Evolutionary conservation across 1,140 invertebrate species (phyloP).

Genomic region (Pectinophora gossypiella): DNA sequence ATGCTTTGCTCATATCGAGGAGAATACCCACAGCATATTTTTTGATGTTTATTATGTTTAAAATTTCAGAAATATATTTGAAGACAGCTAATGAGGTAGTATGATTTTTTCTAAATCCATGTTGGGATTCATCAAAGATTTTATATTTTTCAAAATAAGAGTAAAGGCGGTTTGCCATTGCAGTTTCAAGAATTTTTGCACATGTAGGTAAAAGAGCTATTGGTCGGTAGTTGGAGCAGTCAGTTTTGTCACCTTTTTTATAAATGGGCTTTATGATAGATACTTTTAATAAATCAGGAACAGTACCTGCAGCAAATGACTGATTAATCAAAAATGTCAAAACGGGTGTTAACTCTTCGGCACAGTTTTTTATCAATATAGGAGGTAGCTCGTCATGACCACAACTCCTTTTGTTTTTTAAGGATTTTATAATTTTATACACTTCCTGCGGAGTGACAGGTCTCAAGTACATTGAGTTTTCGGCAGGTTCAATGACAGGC

Average conservation of each 20-base stretch:
- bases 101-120: slow-evolving; percentile 8
- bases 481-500: too few species aligned
- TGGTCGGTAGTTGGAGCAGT: slow-evolving; percentile 2
- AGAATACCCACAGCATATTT: background rate
- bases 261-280: slow-evolving; percentile 2
- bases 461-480: background rate
- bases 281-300: slow-evolving; percentile 6
- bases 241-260: slow-evolving; percentile 4
- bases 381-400: slow-evolving; percentile 5
- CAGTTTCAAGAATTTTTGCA: slow-evolving; percentile 9
- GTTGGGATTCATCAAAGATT: background rate
- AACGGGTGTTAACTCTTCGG: background rate
- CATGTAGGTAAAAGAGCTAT: slow-evolving; percentile 3
- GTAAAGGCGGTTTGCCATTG: background rate
- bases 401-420: slow-evolving; percentile 4
- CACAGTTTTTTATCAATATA: slow-evolving; percentile 1
- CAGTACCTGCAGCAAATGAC: background rate
- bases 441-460: background rate
- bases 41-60: background rate
- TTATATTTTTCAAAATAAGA: slow-evolving; percentile 7
- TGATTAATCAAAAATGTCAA: background rate
- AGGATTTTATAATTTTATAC: background rate
- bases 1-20: slow-evolving; percentile 7
- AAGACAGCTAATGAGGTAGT: slow-evolving; percentile 1
- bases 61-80: background rate